phyloP scores from a whole-genome alignment of 2,797 vertebrate species.

The Thunnus albacares region DNA sequence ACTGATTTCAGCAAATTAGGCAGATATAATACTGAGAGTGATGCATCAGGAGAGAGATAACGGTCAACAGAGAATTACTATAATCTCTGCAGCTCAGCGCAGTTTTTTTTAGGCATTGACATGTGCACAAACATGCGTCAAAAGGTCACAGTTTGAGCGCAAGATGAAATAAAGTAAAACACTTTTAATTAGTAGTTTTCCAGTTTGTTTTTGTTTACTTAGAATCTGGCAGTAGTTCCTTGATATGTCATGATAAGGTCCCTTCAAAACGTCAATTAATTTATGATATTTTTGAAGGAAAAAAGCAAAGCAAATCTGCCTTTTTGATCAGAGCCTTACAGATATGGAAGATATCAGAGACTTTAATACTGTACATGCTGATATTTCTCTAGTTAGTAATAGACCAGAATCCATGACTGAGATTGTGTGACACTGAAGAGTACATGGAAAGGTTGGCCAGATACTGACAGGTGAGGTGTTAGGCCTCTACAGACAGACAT shows the following conservation, averaged over 20 bases:
- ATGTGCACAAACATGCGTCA: conserved; percentile 22
- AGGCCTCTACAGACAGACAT: background rate
- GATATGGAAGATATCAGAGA: background rate
- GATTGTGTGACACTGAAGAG: background rate
- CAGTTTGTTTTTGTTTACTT: conserved; percentile 13
- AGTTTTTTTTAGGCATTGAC: conserved; percentile 16
- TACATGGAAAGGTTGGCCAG: background rate
- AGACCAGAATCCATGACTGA: background rate
- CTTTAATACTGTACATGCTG: background rate
- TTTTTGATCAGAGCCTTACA: background rate
- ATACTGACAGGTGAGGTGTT: background rate
- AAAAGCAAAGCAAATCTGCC: background rate
- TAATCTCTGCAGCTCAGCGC: conserved; percentile 24
- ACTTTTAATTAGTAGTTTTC: background rate
- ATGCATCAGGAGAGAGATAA: conserved; percentile 46
- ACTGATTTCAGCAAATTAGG: conserved; percentile 70
- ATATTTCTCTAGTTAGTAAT: background rate
- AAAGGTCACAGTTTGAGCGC: background rate
- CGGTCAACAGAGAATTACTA: conserved; percentile 47
- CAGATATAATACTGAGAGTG: conserved; percentile 46
- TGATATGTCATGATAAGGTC: background rate
- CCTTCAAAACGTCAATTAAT: conserved; percentile 1
- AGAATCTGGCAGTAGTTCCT: background rate
- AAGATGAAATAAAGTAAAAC: conserved; percentile 1
- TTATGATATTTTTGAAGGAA: background rate